Percentiles rank a stretch among this genome's conserved stretches.
Conservation (phyloP, 2,113 vertebrate species). For the Craseonycteris thonglongyai region DNA sequence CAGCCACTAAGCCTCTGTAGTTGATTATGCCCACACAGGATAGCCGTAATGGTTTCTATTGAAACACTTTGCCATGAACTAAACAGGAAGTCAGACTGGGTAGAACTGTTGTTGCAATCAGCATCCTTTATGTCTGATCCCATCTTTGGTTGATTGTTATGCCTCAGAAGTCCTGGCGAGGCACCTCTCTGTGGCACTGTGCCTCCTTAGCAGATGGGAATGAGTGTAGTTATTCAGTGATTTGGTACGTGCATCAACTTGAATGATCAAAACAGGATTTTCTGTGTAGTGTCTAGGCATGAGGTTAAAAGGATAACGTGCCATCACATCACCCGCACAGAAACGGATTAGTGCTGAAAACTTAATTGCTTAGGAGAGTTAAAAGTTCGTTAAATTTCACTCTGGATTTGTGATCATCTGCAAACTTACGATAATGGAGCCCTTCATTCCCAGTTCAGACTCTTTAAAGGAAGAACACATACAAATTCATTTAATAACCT, state of each 20-base stretch:
- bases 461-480: slow-evolving; percentile 22
- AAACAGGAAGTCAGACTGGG: slow-evolving; percentile 63
- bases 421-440: slow-evolving; percentile 26
- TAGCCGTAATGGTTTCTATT: slow-evolving; percentile 1
- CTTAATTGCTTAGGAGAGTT: slow-evolving; percentile 42
- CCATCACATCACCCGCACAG: slow-evolving; percentile 14
- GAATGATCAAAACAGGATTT: slow-evolving; percentile 53
- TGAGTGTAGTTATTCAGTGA: neutral
- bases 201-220: slow-evolving; percentile 58
- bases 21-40: neutral
- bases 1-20: slow-evolving; percentile 19
- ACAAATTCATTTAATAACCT: slow-evolving; percentile 43
- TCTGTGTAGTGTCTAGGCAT: slow-evolving; percentile 19
- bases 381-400: slow-evolving; percentile 49
- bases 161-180: slow-evolving; percentile 46
- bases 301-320: slow-evolving; percentile 54
- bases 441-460: slow-evolving; percentile 7
- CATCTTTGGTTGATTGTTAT: slow-evolving; percentile 56
- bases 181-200: slow-evolving; percentile 27
- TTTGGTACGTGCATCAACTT: slow-evolving; percentile 41
- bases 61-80: slow-evolving; percentile 39
- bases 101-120: slow-evolving; percentile 60
- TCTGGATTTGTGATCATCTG: slow-evolving; percentile 14
- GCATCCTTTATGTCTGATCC: slow-evolving; percentile 46
- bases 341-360: slow-evolving; percentile 56